Conservation (phyloP, 2,797 vertebrate species). For the Tragopan temminckii region DNA sequence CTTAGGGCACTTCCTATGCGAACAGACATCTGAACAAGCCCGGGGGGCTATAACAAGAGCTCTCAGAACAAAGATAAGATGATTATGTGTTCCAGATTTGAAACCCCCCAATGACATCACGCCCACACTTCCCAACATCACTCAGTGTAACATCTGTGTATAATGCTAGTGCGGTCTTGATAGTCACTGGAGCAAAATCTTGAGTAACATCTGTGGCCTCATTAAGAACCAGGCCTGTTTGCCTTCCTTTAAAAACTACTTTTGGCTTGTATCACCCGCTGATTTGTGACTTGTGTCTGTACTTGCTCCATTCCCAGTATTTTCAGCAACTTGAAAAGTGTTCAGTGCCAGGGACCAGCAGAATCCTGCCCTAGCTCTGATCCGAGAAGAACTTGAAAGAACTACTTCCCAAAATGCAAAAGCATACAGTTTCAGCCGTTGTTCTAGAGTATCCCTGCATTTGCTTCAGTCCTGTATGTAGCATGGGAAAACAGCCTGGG, state of each 20-base stretch:
- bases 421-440: not conserved
- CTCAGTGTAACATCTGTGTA: conserved; percentile 69
- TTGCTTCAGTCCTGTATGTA: not conserved
- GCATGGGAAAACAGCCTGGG: not conserved
- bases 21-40: conserved; percentile 42
- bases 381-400: conserved; percentile 15
- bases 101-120: conserved; percentile 69
- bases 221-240: conserved; percentile 66
- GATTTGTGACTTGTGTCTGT: conserved; percentile 69
- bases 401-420: not conserved
- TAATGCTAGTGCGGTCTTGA: conserved; percentile 67
- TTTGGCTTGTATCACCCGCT: conserved; percentile 65
- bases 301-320: conserved; percentile 28
- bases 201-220: conserved; percentile 71
- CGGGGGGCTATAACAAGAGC: not conserved
- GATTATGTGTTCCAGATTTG: conserved; percentile 77
- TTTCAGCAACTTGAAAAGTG: conserved; percentile 42
- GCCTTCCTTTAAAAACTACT: conserved; percentile 62
- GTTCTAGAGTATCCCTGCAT: conserved; percentile 11
- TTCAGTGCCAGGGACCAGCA: not conserved
- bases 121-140: conserved; percentile 69
- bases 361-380: not conserved
- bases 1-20: conserved; percentile 43
- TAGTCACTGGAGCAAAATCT: conserved; percentile 69
- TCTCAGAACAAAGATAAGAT: conserved; percentile 73